Base-by-base conservation (phyloP, 2,797 vertebrate species). In the Malurus splendens region DNA sequence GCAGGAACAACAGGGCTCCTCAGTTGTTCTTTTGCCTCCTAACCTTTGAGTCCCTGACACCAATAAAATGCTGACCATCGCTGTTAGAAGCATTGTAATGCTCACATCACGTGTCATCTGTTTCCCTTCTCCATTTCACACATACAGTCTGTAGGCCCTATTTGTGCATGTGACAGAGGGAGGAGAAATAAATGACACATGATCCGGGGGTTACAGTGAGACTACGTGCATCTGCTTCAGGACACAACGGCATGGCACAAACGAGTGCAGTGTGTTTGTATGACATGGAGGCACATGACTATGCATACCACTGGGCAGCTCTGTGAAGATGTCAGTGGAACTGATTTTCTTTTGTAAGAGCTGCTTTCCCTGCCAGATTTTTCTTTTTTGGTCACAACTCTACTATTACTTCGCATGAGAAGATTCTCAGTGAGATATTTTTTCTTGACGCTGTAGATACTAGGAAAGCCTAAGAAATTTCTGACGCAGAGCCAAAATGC, bases 101-200 rank as follows among this genome's bases (percentile, higher is more conserved):
- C 76, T 68, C 55, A 27, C 60, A 81, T 72, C 73, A 83, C 0
- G 0, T 68, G 74, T 66, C 82, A 78, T 68, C 56, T 86, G 19
- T 65, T 94, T 84, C 60, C 83, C 52, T 86, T 76, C 82, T 78
- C 70, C 2, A 3, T 88, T 86, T 77, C 83, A 71, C 61, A n/a
- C 14, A 4, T 1, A 28, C 8, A 67, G 65, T 23, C 87, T 59
- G 68, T 36, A 92, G 82, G 71, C 67, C 0, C 1, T 86, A 87
- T 89, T 86, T 92, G 87, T 87, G 87, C 82, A 90, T 71, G 87
- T 94, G 90, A 94, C 71, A 90, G 56, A 86, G 70, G 64, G 72
- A 80, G 74, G 78, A 77, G 72, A 93, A 89, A 79, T 8, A 74
- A 74, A 82, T 64, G 74, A 72, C 89, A 79, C 80, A 87, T 48